Conservation (phyloP, 2,797 vertebrate genomes). For the Amblyopsis hoosieri region DNA sequence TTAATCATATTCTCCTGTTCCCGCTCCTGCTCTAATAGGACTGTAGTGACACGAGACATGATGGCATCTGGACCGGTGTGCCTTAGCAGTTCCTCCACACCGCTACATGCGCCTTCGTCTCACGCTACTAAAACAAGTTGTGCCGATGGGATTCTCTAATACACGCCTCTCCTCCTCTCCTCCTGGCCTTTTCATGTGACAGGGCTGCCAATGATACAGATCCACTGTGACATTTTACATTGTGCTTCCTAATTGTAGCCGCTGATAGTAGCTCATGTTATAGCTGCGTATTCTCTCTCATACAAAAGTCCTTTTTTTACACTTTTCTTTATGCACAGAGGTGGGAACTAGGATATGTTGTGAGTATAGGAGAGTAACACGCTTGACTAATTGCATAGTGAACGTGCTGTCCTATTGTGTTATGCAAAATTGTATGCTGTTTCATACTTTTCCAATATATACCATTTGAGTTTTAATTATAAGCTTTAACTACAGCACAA, state of each 20-base stretch:
- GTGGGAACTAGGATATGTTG: not conserved
- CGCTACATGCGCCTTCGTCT: constrained; percentile 42
- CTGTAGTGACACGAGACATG: constrained; percentile 43
- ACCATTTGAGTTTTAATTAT: constrained; percentile 2
- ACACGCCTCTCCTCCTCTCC: constrained; percentile 44
- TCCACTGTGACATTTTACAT: constrained; percentile 78
- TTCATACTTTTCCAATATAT: not conserved
- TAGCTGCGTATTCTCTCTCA: constrained; percentile 59
- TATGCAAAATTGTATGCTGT: constrained; percentile 14
- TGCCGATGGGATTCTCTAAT: constrained; percentile 58
- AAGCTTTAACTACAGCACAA: not conserved
- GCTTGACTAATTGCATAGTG: constrained; percentile 37
- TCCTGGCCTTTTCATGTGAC: constrained; percentile 71
- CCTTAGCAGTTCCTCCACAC: constrained; percentile 36
- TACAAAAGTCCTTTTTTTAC: constrained; percentile 12
- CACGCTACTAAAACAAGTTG: constrained; percentile 46
- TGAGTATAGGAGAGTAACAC: constrained; percentile 1
- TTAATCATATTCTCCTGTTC: constrained; percentile 48
- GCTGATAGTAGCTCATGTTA: constrained; percentile 65
- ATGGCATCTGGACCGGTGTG: constrained; percentile 46
- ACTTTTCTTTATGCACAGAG: constrained; percentile 5
- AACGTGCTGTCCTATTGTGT: constrained; percentile 14
- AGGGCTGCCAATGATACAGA: constrained; percentile 74
- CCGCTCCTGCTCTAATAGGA: constrained; percentile 34
- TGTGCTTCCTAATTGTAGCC: constrained; percentile 75